A percentile compares a stretch with the other conserved stretches of the same genome.
Evolutionary conservation across 2,113 vertebrate species (phyloP).

Genomic region (Oreochromis niloticus): DNA sequence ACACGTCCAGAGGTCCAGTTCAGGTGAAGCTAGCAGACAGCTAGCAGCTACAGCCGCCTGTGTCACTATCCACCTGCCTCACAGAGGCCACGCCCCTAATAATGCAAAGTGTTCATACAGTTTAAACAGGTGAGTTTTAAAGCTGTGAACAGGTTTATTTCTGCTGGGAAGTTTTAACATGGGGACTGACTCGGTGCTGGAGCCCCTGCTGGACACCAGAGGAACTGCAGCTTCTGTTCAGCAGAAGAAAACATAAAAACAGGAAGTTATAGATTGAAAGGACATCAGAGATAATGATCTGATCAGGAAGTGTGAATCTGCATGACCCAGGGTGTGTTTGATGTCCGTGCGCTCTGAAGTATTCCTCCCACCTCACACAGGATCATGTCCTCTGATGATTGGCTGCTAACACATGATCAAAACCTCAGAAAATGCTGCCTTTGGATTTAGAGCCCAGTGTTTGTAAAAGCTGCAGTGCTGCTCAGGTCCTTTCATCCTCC

Average conservation of each 20-base stretch:
- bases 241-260: neutral
- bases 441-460: neutral
- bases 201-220: neutral
- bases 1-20: neutral
- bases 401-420: neutral
- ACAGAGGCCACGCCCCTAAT: neutral
- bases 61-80: neutral
- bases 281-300: neutral
- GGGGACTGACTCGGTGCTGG: neutral
- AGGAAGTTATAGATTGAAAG: neutral
- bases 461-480: neutral
- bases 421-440: fast-evolving
- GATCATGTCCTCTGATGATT: neutral
- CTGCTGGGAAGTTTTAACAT: neutral
- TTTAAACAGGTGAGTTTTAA: fast-evolving
- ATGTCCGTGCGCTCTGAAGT: neutral
- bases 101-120: neutral
- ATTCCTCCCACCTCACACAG: neutral
- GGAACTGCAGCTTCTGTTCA: neutral
- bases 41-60: neutral
- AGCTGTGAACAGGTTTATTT: fast-evolving
- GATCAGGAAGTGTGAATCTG: neutral
- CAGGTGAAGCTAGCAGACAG: neutral
- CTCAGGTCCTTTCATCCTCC: neutral
- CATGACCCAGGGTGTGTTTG: neutral